These are phyloP conservation scores for Ornithoptera alexandrae DNA, from an alignment of 2,888 invertebrate genomes.

Conservation along the genomic window DNA sequence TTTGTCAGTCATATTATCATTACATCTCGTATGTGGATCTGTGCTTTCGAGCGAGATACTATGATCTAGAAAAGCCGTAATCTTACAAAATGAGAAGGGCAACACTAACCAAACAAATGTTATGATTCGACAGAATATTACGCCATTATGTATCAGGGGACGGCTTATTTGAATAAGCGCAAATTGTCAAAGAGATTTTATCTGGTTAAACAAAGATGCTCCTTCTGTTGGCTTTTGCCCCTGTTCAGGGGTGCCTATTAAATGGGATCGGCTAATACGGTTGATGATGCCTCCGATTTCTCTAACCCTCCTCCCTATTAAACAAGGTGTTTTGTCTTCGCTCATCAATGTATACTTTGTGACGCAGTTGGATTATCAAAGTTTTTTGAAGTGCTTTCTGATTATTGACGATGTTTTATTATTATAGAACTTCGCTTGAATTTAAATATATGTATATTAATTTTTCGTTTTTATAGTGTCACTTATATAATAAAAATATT, in stretches of 20 bases:
- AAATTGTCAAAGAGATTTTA: conserved; percentile 81
- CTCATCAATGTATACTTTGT: conserved; percentile 32
- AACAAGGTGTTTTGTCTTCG: conserved; percentile 53
- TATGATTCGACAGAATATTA: conserved; percentile 62
- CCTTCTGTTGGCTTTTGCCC: conserved; percentile 75
- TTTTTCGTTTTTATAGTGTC: no score
- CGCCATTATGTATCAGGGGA: conserved; percentile 71
- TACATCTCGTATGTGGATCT: conserved; percentile 8
- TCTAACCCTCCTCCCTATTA: conserved; percentile 68
- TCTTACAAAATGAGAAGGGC: conserved; percentile 29
- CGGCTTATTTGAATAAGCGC: conserved; percentile 77
- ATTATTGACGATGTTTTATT: not conserved
- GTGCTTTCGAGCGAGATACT: conserved; percentile 35
- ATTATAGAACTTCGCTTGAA: no score
- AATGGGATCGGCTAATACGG: conserved; percentile 76
- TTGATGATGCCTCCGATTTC: conserved; percentile 71
- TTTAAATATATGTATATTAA: no score
- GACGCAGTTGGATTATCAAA: conserved; percentile 31
- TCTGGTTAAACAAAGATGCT: conserved; percentile 76
- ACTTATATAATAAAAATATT: no score
- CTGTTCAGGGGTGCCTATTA: conserved; percentile 62
- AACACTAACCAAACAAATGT: conserved; percentile 36
- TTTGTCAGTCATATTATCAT: no score
- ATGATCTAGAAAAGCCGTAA: conserved; percentile 32
- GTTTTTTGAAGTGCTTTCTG: conserved; percentile 17